Conservation (phyloP, 53 echinoderm and acorn worm species). For the Paracentrotus lividus region DNA sequence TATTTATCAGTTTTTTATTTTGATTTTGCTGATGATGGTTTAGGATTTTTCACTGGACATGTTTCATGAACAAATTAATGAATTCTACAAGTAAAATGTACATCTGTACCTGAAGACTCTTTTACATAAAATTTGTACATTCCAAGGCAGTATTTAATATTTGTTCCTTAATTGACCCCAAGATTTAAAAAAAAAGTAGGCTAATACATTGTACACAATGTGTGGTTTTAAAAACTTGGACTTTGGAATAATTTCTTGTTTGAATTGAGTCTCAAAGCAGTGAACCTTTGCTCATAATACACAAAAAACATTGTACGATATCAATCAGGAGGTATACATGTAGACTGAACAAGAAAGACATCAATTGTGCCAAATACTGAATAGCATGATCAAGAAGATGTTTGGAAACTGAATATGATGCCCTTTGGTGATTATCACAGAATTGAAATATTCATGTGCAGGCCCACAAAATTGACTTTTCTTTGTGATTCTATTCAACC, state of each 20-base stretch:
- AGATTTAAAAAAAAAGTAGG: background rate
- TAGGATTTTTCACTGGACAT: too few species aligned
- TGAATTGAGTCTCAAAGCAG: constrained; percentile 15
- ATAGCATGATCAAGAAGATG: background rate
- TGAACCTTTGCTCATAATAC: background rate
- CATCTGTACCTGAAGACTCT: too few species aligned
- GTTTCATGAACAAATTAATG: too few species aligned
- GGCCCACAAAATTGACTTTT: background rate
- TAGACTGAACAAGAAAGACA: background rate
- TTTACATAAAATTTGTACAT: too few species aligned
- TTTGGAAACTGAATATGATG: background rate
- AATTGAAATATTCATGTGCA: background rate
- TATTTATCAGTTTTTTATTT: too few species aligned
- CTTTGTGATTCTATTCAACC: background rate
- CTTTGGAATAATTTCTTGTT: constrained; percentile 24
- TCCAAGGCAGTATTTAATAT: too few species aligned
- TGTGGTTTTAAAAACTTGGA: constrained; percentile 37
- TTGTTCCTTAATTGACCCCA: background rate
- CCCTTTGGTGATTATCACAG: background rate
- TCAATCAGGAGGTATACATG: background rate
- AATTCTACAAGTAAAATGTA: too few species aligned
- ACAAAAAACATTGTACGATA: background rate
- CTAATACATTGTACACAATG: constrained; percentile 25
- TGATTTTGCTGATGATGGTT: too few species aligned
- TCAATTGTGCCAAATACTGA: constrained; percentile 1